These are phyloP conservation scores for Cathartes aura DNA, from an alignment of 2,113 vertebrate genomes.

Conservation along the genomic window DNA sequence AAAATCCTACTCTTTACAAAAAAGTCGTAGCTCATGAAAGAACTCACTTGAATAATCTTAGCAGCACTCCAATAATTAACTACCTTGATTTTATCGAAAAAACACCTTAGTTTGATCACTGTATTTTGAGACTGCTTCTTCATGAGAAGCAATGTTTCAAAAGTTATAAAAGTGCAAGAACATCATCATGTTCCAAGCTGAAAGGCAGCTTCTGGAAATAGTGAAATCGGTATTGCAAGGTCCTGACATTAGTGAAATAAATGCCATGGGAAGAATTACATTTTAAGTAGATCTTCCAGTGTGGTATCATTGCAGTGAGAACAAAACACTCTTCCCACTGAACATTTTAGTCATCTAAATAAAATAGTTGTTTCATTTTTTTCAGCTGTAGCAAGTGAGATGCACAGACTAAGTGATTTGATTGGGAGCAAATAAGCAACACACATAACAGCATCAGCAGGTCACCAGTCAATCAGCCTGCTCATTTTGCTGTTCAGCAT, in stretches of 20 bases:
- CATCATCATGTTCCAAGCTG: conserved; percentile 20
- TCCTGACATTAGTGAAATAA: not conserved
- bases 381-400: not conserved
- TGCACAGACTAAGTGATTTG: not conserved
- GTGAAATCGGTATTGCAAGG: not conserved
- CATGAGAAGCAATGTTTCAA: conserved; percentile 33
- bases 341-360: not conserved
- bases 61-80: conserved; percentile 21
- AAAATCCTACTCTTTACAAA: conserved; percentile 59
- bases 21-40: conserved; percentile 10
- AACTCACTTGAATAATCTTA: conserved; percentile 41
- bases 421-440: not conserved
- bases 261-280: not conserved
- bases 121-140: conserved; percentile 49
- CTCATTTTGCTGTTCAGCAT: not conserved
- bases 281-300: not conserved
- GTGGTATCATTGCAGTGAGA: not conserved
- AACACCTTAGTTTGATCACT: conserved; percentile 19
- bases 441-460: not conserved
- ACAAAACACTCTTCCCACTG: not conserved
- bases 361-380: not conserved
- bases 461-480: not conserved
- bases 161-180: conserved; percentile 54
- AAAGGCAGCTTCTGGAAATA: conserved; percentile 30
- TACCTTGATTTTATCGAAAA: conserved; percentile 3